Evolutionary conservation across 1,140 invertebrate species (phyloP), one percentile per base, ranked within the genome.

Genomic region (Drosophila carrolli): DNA sequence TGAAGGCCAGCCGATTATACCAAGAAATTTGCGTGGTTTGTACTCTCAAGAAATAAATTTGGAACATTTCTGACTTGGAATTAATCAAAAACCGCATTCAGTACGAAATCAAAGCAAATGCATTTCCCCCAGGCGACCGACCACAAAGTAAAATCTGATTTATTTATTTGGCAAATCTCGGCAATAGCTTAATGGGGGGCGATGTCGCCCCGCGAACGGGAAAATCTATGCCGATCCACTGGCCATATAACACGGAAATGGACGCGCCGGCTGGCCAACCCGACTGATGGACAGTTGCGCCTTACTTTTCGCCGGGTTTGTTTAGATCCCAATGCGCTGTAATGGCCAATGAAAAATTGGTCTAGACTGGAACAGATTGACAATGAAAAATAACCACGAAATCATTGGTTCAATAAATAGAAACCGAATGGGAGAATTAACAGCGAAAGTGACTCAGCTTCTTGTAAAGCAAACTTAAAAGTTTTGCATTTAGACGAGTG

Each of bases 251-350:
- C 73, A 78, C 75, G 80, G 80, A 82, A 82, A 82, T 82, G 27
- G 65, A 59, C 9, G 59, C 41, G 50, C 48, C 46, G 54, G 5
- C 48, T 53, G 70, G 46, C 62, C 35, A 54, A 6, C 9, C 47
- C 47, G 47, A 8, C 40, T 81, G 78, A 81, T 63, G 55, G 74
- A 83, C 80, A 88, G 83, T 65, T 88, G 84, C 70, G 82, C 73
- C 66, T 85, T 85, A 78, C 73, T 75, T 78, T 81, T 74, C 23
- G 63, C 71, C 47, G 16, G 46, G 23, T 53, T 57, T 53, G 50
- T 66, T 71, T 67, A 55, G 67, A 78, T 66, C 41, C 55, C 57
- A 27, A 10, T 23, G 40, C 72, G 46, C 53, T 75, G 74, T 75
- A 86, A 81, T 81, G 63, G 78, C 53, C 72, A 27, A 50, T 75